Conservation (phyloP, 2,113 vertebrate species). For the Pseudorectes ferrugineus region DNA sequence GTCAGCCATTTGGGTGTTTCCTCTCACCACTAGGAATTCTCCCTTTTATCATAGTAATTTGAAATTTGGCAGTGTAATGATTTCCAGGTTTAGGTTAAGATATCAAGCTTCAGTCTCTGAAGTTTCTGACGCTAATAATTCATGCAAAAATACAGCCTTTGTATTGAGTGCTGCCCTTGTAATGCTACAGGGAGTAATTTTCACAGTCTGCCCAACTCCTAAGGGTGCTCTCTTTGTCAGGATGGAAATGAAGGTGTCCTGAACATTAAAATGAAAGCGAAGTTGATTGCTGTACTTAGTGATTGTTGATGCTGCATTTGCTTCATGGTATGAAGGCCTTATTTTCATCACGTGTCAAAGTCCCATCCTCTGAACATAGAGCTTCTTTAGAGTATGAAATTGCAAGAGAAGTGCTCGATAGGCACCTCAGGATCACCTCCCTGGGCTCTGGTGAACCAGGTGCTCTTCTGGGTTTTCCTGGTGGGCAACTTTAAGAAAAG, state of each 20-base stretch:
- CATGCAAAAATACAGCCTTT: not conserved
- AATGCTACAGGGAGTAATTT: not conserved
- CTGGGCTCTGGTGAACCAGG: accelerated
- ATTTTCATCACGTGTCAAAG: not conserved
- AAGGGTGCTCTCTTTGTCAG: not conserved
- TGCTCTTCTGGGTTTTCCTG: not conserved
- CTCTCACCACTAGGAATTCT: not conserved
- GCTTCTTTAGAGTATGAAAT: not conserved
- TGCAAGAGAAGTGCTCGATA: not conserved
- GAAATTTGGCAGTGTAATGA: not conserved
- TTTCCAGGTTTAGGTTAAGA: not conserved
- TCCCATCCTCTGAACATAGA: accelerated
- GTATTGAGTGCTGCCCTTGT: not conserved
- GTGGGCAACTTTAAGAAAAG: not conserved
- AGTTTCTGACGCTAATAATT: not conserved
- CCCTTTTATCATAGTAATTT: not conserved
- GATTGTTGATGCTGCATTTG: not conserved
- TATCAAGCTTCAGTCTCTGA: not conserved
- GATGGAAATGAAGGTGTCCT: not conserved
- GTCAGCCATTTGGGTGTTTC: not conserved
- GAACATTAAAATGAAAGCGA: not conserved
- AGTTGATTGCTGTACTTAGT: not conserved
- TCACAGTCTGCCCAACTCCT: not conserved
- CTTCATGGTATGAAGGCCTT: not conserved
- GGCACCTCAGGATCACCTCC: not conserved